These are phyloP conservation scores for Elephas maximus DNA, from an alignment of 2,113 vertebrate species.

Conservation along the genomic window DNA sequence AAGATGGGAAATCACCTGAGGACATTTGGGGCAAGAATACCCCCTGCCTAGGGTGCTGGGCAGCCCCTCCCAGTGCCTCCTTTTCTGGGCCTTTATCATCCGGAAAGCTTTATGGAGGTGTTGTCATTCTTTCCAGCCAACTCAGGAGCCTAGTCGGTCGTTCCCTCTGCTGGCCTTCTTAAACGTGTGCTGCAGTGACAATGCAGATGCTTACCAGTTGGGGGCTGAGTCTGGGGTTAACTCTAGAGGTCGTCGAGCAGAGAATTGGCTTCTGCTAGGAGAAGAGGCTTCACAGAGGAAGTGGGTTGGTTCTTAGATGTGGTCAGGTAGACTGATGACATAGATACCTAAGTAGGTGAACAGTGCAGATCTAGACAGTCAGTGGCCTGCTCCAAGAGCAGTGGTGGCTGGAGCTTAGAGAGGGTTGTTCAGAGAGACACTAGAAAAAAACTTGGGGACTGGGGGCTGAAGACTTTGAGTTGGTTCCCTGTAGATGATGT, in stretches of 20 bases:
- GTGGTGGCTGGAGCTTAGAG: neutral
- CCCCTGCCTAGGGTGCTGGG: neutral
- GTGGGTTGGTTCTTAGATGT: neutral
- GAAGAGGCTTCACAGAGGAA: neutral
- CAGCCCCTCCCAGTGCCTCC: neutral
- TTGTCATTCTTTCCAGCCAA: neutral
- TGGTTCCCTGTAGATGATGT: neutral
- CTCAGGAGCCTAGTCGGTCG: rapidly evolving
- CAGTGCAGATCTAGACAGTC: neutral
- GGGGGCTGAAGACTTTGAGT: neutral
- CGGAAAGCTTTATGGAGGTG: neutral
- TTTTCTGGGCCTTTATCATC: neutral
- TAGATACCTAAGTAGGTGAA: rapidly evolving
- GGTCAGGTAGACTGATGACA: rapidly evolving
- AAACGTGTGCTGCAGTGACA: neutral
- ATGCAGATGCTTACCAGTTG: rapidly evolving
- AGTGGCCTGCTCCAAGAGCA: neutral
- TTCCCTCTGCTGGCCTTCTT: neutral
- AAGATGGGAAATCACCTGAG: neutral
- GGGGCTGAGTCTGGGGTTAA: neutral
- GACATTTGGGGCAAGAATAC: neutral
- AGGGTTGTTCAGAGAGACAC: neutral
- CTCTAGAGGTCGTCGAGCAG: rapidly evolving
- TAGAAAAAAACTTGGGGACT: neutral
- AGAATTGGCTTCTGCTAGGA: neutral